Evolutionary conservation across 2,888 invertebrate species (phyloP).

Genomic region (Isoperla grammatica): DNA sequence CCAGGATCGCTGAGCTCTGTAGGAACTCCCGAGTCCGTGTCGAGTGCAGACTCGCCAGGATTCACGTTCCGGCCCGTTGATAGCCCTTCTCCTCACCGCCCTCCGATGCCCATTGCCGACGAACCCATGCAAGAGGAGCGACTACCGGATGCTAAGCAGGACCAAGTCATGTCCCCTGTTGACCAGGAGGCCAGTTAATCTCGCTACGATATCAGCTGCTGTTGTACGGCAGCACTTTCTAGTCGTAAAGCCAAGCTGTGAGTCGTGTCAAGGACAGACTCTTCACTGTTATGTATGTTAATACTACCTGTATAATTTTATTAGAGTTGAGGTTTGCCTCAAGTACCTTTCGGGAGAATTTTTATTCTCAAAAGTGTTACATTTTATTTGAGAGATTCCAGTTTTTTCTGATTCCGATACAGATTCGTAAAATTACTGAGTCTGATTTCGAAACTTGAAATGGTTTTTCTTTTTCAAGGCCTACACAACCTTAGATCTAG

Average conservation of each 20-base stretch:
- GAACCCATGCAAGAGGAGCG: conserved; percentile 42
- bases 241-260: not conserved
- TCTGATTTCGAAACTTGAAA: too few relatives aligned
- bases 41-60: conserved; percentile 55
- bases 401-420: too few relatives aligned
- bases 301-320: not conserved
- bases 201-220: not conserved
- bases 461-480: too few relatives aligned
- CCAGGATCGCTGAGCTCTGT: conserved; percentile 53
- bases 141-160: conserved; percentile 37
- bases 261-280: not conserved
- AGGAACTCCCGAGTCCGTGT: conserved; percentile 56
- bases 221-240: not conserved
- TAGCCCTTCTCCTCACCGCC: conserved; percentile 50
- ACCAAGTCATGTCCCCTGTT: conserved; percentile 20
- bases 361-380: too few relatives aligned
- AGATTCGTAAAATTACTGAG: too few relatives aligned
- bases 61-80: conserved; percentile 52
- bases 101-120: conserved; percentile 39
- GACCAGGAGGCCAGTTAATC: conserved; percentile 21
- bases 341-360: too few relatives aligned
- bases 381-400: too few relatives aligned
- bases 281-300: too few relatives aligned
- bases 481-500: too few relatives aligned
- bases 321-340: not conserved